phyloP scores from a whole-genome alignment of 2,888 invertebrate species.

The Archaeoteleia sp. region DNA sequence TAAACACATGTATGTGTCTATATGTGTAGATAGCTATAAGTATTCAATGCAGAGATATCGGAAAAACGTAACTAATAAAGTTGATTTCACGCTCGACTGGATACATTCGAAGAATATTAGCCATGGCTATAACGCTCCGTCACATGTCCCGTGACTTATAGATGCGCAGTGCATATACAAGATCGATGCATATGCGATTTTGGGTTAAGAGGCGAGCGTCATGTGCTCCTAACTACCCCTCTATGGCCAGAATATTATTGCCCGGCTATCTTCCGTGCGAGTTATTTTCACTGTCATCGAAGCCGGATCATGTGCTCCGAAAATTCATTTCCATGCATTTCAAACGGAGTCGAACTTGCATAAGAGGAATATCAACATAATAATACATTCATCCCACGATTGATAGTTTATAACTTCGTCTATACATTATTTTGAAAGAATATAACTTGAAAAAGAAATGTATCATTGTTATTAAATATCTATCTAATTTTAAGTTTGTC shows the following conservation, averaged over 20 bases:
- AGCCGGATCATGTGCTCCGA: slow-evolving; percentile 27
- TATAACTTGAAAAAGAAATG: too few species aligned
- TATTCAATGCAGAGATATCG: slow-evolving; percentile 53
- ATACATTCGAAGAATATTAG: slow-evolving; percentile 61
- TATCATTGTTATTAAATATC: too few species aligned
- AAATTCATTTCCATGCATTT: slow-evolving; percentile 24
- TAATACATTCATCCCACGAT: too few species aligned
- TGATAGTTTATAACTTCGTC: too few species aligned
- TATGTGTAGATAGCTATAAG: slow-evolving; percentile 17
- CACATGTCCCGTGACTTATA: slow-evolving; percentile 42
- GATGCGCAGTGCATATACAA: slow-evolving; percentile 42
- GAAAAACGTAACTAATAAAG: slow-evolving; percentile 68
- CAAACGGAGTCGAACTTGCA: too few species aligned
- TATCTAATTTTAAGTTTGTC: too few species aligned
- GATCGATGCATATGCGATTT: slow-evolving; percentile 60
- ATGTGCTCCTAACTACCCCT: slow-evolving; percentile 72
- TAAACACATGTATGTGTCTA: slow-evolving; percentile 4
- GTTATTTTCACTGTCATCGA: slow-evolving; percentile 46
- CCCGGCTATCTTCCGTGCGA: slow-evolving; percentile 46
- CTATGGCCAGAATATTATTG: slow-evolving; percentile 73
- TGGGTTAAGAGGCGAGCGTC: slow-evolving; percentile 72
- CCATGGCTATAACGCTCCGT: slow-evolving; percentile 38
- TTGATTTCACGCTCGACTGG: slow-evolving; percentile 71
- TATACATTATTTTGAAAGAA: too few species aligned
- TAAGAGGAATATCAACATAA: too few species aligned